phyloP scores from a whole-genome alignment of 2,113 vertebrate genomes.

The Lophochroa leadbeateri region DNA sequence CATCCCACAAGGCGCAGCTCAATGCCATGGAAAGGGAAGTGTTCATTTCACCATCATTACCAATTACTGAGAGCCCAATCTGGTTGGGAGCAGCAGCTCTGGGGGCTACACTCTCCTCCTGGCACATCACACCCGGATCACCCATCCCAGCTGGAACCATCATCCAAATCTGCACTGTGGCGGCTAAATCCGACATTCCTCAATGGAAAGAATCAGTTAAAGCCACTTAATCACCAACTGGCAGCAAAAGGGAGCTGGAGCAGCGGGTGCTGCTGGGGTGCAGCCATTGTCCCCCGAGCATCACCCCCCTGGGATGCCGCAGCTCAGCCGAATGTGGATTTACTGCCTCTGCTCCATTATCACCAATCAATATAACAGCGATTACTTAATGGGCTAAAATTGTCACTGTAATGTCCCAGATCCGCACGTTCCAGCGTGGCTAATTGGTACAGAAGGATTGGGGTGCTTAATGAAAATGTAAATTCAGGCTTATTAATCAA shows the following conservation, averaged over 20 bases:
- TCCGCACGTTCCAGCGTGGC: background rate
- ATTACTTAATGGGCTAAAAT: slow-evolving; percentile 71
- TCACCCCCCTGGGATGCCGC: background rate
- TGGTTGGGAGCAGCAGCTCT: background rate
- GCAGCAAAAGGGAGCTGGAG: background rate
- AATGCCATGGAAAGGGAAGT: background rate
- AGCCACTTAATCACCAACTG: background rate
- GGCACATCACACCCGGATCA: background rate
- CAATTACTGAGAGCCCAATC: background rate
- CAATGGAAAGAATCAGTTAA: background rate
- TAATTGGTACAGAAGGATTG: slow-evolving; percentile 69
- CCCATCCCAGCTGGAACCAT: accelerated
- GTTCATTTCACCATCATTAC: background rate
- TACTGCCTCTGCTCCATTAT: slow-evolving; percentile 59
- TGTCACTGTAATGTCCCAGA: slow-evolving; percentile 33
- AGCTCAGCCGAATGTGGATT: background rate
- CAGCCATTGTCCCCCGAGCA: background rate
- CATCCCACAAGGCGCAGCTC: background rate
- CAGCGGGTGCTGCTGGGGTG: background rate
- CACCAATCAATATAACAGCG: slow-evolving; percentile 70
- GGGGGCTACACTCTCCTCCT: accelerated
- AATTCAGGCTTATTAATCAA: slow-evolving; percentile 75
- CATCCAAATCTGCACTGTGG: accelerated
- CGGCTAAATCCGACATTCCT: accelerated
- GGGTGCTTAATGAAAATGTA: slow-evolving; percentile 72